Evolutionary conservation across 2,113 vertebrate species (phyloP).

Genomic region (Rynchops niger): DNA sequence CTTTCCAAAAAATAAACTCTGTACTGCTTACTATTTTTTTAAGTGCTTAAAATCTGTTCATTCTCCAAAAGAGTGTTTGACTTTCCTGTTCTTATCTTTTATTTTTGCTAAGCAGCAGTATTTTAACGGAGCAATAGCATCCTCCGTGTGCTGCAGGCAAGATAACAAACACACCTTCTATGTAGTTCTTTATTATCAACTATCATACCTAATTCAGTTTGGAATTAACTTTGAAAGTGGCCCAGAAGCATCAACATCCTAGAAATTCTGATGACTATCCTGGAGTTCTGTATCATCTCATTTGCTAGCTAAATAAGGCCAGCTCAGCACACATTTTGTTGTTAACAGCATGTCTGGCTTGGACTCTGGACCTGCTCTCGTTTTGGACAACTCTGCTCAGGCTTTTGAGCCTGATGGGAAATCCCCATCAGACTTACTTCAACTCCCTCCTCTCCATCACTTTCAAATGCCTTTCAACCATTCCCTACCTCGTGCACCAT

Average conservation of each 20-base stretch:
- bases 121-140: neutral
- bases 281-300: rapidly evolving
- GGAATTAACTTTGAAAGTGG: neutral
- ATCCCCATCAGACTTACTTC: neutral
- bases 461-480: neutral
- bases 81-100: neutral
- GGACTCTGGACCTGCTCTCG: neutral
- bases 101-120: neutral
- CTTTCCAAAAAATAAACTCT: neutral
- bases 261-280: neutral
- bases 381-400: neutral
- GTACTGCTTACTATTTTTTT: neutral
- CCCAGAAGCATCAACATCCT: neutral
- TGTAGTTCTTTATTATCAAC: neutral
- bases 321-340: neutral
- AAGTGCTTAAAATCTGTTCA: neutral
- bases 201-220: neutral
- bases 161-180: neutral
- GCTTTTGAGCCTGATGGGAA: neutral
- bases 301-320: neutral
- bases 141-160: neutral
- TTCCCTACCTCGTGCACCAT: neutral
- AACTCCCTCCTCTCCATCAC: neutral
- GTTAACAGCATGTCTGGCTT: neutral
- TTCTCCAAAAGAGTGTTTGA: neutral